phyloP scores from a whole-genome alignment of 2,888 invertebrate species.

The Cephus pulcher region DNA sequence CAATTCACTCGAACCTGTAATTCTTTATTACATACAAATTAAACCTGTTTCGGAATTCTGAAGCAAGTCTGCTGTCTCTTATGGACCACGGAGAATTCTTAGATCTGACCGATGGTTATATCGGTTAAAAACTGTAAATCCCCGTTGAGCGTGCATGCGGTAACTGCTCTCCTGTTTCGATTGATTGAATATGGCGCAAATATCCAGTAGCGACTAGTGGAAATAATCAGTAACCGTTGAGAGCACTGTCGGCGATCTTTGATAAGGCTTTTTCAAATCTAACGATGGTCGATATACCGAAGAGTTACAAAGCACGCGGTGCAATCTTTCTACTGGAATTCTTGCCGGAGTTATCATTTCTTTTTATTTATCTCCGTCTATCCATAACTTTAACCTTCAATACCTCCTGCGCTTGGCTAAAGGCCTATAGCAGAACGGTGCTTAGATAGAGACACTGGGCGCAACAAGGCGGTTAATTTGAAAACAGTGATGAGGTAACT shows the following conservation, averaged over 20 bases:
- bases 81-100: neutral
- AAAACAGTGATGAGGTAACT: conserved; percentile 26
- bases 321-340: neutral
- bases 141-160: conserved; percentile 18
- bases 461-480: conserved; percentile 23
- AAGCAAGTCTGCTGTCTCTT: too few species aligned
- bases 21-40: neutral
- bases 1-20: neutral
- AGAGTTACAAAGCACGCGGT: neutral
- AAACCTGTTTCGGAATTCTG: too few species aligned
- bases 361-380: neutral
- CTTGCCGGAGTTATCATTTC: neutral
- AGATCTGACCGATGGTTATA: neutral
- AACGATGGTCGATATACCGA: neutral
- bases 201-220: neutral
- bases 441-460: neutral
- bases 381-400: neutral
- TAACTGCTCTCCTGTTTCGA: conserved; percentile 3
- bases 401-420: neutral
- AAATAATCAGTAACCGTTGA: neutral
- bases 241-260: neutral
- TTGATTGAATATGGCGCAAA: neutral
- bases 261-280: neutral
- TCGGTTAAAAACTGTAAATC: neutral
- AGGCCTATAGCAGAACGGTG: neutral